Evolutionary conservation across 2,113 vertebrate genomes (phyloP), one percentile per base, ranked within the genome.

Genomic region (Oreochromis spilurus): DNA sequence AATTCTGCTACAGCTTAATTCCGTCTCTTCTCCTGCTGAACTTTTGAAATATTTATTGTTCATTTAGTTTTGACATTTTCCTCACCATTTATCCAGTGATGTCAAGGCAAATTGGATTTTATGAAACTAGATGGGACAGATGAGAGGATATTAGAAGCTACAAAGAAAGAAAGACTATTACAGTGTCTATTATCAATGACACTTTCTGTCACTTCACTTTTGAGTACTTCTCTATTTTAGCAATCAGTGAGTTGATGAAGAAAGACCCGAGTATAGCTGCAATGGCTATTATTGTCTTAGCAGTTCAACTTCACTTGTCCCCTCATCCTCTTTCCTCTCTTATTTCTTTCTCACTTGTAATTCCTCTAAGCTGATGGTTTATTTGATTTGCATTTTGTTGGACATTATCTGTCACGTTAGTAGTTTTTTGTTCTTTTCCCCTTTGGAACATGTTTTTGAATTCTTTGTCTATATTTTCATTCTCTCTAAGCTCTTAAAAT

Each of bases 21-120:
- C 43, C 2, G 26, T 45, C 45, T 83, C 50, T 82, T 83, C 11
- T 67, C 21, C 34, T 3, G 2, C 79, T 84, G n/a, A 55, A 82
- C 26, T 52, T 84, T 84, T 87, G 7, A 88, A 92, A 90, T 89
- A 85, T 88, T 82, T 78, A 89, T 86, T 90, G 58, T 82, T 87
- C 62, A 84, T 89, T 89, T 90, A 45, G 31, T 84, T 91, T 88
- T 84, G 55, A 84, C 88, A 83, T 91, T 89, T 87, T 89, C 87
- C 67, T 70, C 79, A 50, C 58, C 57, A 86, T 86, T 88, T 82
- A 89, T 84, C 84, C 57, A 50, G 19, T 3, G 4, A 88, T 85
- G 85, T 90, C 83, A 80, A 31, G 31, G 79, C 57, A 91, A 92
- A 91, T 80, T 92, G 87, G 92, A 91, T 89, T 90, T 83, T 34